Percentiles rank a stretch among this genome's conserved stretches.
Evolutionary conservation across 2,797 vertebrate species (phyloP).

Genomic region (Pantherophis vulpinus): DNA sequence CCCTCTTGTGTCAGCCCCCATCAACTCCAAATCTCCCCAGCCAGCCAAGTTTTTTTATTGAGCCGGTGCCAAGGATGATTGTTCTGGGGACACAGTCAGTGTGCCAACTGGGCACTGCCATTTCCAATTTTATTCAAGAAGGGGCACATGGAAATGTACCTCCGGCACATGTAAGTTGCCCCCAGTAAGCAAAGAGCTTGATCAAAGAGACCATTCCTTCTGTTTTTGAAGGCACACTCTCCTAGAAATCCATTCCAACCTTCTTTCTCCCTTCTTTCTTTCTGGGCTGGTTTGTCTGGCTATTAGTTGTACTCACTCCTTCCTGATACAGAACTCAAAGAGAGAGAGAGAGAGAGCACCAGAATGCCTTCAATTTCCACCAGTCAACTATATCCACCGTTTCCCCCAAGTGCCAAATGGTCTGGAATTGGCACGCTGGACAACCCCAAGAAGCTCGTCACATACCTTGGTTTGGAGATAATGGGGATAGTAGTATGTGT

Average conservation of each 20-base stretch:
- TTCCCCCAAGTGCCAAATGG: conserved; percentile 57
- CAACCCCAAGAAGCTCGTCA: conserved; percentile 48
- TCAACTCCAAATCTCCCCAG: conserved; percentile 45
- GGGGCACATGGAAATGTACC: not conserved
- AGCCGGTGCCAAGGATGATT: conserved; percentile 47
- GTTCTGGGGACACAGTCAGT: conserved; percentile 19
- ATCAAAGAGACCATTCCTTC: conserved; percentile 49
- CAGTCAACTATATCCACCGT: conserved; percentile 56
- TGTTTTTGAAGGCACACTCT: conserved; percentile 3
- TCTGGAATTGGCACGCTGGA: conserved; percentile 43
- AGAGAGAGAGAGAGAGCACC: not conserved
- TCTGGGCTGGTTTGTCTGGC: conserved; percentile 47
- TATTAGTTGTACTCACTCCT: conserved; percentile 44
- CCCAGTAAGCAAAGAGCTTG: conserved; percentile 62
- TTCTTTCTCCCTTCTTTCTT: conserved; percentile 19
- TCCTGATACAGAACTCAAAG: conserved; percentile 51
- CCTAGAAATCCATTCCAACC: not conserved
- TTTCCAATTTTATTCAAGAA: conserved; percentile 5
- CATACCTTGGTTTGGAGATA: conserved; percentile 95
- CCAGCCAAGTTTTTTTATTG: conserved; percentile 22
- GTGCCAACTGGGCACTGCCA: conserved; percentile 56
- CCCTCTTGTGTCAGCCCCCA: not conserved
- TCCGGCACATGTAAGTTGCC: not conserved
- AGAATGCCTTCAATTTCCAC: conserved; percentile 33
- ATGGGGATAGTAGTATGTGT: conserved; percentile 98